Percentiles rank a stretch among this genome's conserved stretches.
Evolutionary conservation across 2,888 invertebrate species (phyloP).

Genomic region (Cataglyphis livida): DNA sequence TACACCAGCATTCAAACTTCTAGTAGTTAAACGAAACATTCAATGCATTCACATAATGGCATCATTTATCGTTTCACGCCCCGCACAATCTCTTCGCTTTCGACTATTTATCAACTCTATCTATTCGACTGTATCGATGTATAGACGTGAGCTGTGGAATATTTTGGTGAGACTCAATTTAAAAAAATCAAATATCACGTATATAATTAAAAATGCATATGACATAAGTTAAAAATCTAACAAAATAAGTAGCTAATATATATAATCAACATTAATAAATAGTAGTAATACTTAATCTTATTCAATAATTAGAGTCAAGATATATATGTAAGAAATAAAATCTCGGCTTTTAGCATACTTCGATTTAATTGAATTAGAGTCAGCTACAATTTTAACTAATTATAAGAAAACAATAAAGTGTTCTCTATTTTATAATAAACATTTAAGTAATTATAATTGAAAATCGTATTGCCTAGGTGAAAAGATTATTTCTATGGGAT

Average conservation of each 20-base stretch:
- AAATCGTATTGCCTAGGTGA: neutral
- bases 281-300: neutral
- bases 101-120: conserved; percentile 36
- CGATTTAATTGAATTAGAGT: conserved; percentile 2
- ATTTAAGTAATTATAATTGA: neutral
- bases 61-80: conserved; percentile 37
- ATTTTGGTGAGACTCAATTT: neutral
- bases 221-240: neutral
- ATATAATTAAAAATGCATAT: conserved; percentile 8
- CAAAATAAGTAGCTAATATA: neutral
- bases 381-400: neutral
- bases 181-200: neutral
- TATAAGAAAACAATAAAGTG: neutral
- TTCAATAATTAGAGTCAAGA: neutral
- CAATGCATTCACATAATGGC: conserved; percentile 22
- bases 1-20: neutral
- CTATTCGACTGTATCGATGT: neutral
- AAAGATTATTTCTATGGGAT: neutral
- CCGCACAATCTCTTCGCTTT: conserved; percentile 16
- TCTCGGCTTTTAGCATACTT: neutral
- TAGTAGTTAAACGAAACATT: conserved; percentile 31
- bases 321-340: neutral
- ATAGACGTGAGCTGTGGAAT: neutral
- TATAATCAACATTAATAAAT: neutral
- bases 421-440: neutral